A percentile compares a stretch with the other conserved stretches of the same genome.
Conservation (phyloP, 2,113 vertebrate species). For the Crotalus helleri region DNA sequence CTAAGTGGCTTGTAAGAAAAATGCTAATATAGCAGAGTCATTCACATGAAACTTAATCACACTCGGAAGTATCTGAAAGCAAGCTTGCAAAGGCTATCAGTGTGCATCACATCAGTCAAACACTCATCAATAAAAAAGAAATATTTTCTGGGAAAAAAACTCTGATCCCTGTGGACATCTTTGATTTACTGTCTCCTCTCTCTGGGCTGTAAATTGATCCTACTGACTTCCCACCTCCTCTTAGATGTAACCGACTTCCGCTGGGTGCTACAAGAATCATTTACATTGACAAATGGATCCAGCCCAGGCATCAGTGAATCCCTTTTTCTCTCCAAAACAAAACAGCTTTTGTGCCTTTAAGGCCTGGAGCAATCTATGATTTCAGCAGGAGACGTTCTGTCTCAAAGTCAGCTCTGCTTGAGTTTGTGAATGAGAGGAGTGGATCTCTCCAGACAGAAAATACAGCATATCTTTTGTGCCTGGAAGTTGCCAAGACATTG, state of each 20-base stretch:
- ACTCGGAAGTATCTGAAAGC: slow-evolving; percentile 10
- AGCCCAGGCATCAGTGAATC: slow-evolving; percentile 8
- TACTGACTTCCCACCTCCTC: not conserved
- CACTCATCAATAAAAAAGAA: slow-evolving; percentile 37
- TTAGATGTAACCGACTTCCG: slow-evolving; percentile 15
- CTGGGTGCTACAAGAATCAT: not conserved
- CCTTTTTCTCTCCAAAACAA: not conserved
- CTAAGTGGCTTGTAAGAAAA: not conserved
- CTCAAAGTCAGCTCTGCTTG: slow-evolving; percentile 11
- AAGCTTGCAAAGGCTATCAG: slow-evolving; percentile 17
- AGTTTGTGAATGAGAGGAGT: slow-evolving; percentile 5
- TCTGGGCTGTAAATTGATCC: not conserved
- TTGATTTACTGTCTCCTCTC: not conserved
- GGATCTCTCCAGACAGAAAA: not conserved
- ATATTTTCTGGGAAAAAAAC: slow-evolving; percentile 1
- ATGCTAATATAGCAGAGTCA: slow-evolving; percentile 9
- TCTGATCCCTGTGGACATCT: not conserved
- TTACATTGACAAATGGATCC: slow-evolving; percentile 10
- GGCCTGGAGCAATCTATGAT: not conserved
- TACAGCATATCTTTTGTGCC: slow-evolving; percentile 9
- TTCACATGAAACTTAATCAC: slow-evolving; percentile 16
- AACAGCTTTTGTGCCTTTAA: not conserved
- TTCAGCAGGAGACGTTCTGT: not conserved
- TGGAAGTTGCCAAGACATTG: slow-evolving; percentile 23
- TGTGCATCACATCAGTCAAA: not conserved